Evolutionary conservation across 2,888 invertebrate genomes (phyloP), one percentile per base, ranked within the genome.

Genomic region (Xestia sexstrigata): DNA sequence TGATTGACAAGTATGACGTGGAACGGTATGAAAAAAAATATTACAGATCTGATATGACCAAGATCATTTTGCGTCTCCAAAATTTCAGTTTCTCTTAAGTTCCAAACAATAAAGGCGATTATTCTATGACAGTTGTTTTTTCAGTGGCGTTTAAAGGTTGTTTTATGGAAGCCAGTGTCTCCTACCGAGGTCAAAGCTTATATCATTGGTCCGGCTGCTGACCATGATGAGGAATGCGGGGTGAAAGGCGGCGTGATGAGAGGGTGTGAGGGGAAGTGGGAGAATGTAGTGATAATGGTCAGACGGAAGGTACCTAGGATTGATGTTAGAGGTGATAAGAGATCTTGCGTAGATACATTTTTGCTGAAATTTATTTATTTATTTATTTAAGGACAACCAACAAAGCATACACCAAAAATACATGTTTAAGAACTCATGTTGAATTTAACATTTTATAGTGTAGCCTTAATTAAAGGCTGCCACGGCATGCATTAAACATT

Each of bases 141-240:
- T 17, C 4, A 30, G 6, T 55, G 30, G 17, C 47, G 5, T 52
- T 52, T 3, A 60, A 69, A 30, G 6, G 1, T 78, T 47, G 76
- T 79, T 63, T 76, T 63, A 7, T 42, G 13, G 74, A 85, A 88
- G 86, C 79, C 82, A 87, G 85, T 86, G 89, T 88, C 91, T 87
- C 85, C 77, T 70, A 2, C 62, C 89, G 88, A 92, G 91, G 92
- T 90, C 89, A 76, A 49, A 74, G 84, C 88, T 90, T 92, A 91
- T 93, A 92, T 90, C 91, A 91, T 86, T 89, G 89, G 91, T 91
- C 91, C 92, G 91, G 91, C 88, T 89, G 92, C 87, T 90, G 93
- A 87, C 94, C 93, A 90, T 92, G 94, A 82, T 84, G 74, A 80
- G 93, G 95, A 93, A 94, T 95, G 95, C 87, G 81, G 90, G 89